These are phyloP conservation scores for Polietes domitor DNA, from an alignment of 2,888 invertebrate species.

Conservation along the genomic window DNA sequence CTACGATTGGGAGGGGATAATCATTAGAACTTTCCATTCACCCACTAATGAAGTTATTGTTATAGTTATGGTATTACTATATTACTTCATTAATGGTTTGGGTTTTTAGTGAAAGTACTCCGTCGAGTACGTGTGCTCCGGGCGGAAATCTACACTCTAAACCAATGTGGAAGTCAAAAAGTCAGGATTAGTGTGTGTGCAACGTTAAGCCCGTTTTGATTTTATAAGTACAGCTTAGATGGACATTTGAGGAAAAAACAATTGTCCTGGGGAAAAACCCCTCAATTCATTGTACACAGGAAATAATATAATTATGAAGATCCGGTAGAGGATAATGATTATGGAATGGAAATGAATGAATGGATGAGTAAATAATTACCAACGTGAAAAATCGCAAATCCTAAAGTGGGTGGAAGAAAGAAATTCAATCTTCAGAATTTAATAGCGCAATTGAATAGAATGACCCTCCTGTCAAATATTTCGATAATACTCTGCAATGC, in stretches of 20 bases:
- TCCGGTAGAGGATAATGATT: no score
- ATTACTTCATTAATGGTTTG: conserved; percentile 25
- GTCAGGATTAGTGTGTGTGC: conserved; percentile 44
- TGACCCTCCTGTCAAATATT: no score
- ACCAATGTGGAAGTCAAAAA: conserved; percentile 56
- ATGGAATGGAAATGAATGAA: no score
- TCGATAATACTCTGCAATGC: no score
- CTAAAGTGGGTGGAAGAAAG: no score
- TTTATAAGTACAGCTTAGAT: background rate
- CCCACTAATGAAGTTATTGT: conserved; percentile 49
- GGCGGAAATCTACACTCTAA: background rate
- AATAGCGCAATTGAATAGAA: no score
- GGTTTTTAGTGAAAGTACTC: no score
- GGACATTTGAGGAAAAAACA: background rate
- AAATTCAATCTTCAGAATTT: no score
- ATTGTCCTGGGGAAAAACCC: background rate
- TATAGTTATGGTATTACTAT: background rate
- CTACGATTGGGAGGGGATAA: conserved; percentile 48
- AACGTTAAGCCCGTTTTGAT: conserved; percentile 25
- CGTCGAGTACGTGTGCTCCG: background rate
- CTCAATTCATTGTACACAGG: background rate
- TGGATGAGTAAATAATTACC: no score
- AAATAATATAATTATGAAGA: conserved; percentile 7
- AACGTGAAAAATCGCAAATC: no score
- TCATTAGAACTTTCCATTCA: conserved; percentile 53